These are phyloP conservation scores for Polypterus senegalus DNA, from an alignment of 2,113 vertebrate species.

Conservation along the genomic window DNA sequence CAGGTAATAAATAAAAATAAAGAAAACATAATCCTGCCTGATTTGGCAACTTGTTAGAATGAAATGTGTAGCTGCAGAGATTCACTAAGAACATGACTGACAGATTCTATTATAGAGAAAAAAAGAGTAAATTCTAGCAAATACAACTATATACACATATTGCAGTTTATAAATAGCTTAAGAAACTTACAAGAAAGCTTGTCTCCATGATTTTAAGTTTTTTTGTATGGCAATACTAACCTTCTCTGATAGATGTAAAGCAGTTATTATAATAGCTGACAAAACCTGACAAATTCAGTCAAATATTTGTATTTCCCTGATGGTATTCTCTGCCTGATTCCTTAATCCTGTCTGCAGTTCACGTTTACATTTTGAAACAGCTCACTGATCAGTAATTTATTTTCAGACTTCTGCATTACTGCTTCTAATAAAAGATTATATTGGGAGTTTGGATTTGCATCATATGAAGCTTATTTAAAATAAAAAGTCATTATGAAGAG, in stretches of 20 bases:
- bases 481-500: slow-evolving; percentile 33
- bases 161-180: too few relatives aligned
- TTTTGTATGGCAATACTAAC: background rate
- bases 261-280: slow-evolving; percentile 4
- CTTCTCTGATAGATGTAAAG: background rate
- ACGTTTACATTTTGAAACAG: slow-evolving; percentile 40
- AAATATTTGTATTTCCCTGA: slow-evolving; percentile 19
- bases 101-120: too few relatives aligned
- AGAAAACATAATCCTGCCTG: too few relatives aligned
- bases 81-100: too few relatives aligned
- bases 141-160: too few relatives aligned
- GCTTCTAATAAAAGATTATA: slow-evolving; percentile 40
- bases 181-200: too few relatives aligned
- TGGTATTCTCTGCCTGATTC: slow-evolving; percentile 13
- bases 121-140: too few relatives aligned
- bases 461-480: slow-evolving; percentile 35
- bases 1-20: too few relatives aligned
- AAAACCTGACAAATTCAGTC: slow-evolving; percentile 7
- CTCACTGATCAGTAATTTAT: slow-evolving; percentile 48
- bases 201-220: too few relatives aligned
- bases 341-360: slow-evolving; percentile 36
- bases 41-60: too few relatives aligned
- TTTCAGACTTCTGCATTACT: slow-evolving; percentile 37
- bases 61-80: too few relatives aligned
- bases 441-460: slow-evolving; percentile 31